Evolutionary conservation across 2,113 vertebrate genomes (phyloP).

Genomic region (Orthonyx spaldingii): DNA sequence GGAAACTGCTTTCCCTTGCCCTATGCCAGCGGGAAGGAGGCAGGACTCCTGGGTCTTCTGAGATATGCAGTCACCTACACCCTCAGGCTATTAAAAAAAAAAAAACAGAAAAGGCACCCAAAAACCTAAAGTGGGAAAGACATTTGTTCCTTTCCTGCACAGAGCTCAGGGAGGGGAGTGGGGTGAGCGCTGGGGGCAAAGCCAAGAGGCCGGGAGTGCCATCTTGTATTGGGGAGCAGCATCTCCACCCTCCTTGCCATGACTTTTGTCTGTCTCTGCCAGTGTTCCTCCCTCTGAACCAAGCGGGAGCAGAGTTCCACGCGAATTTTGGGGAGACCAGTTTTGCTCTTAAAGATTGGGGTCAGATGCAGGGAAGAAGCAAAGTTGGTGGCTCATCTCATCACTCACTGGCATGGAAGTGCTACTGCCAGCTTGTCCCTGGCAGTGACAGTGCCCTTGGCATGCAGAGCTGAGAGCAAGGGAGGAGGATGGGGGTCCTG

Average conservation of each 20-base stretch:
- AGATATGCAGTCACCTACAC: neutral
- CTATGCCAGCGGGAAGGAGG: neutral
- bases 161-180: neutral
- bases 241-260: rapidly evolving
- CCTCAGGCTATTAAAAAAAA: neutral
- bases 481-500: neutral
- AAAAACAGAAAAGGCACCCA: neutral
- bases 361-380: neutral
- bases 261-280: neutral
- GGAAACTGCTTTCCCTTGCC: slow-evolving; percentile 41
- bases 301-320: neutral
- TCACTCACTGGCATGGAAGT: rapidly evolving
- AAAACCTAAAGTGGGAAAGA: neutral
- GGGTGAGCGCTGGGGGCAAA: neutral
- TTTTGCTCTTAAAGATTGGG: neutral
- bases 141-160: neutral
- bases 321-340: neutral
- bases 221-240: rapidly evolving
- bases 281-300: neutral
- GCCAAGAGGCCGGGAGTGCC: neutral
- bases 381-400: rapidly evolving
- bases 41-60: neutral
- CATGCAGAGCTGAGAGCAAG: neutral
- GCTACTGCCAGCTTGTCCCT: neutral
- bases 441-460: neutral